Conservation (phyloP, 2,113 vertebrate genomes). For the Thomomys bottae region DNA sequence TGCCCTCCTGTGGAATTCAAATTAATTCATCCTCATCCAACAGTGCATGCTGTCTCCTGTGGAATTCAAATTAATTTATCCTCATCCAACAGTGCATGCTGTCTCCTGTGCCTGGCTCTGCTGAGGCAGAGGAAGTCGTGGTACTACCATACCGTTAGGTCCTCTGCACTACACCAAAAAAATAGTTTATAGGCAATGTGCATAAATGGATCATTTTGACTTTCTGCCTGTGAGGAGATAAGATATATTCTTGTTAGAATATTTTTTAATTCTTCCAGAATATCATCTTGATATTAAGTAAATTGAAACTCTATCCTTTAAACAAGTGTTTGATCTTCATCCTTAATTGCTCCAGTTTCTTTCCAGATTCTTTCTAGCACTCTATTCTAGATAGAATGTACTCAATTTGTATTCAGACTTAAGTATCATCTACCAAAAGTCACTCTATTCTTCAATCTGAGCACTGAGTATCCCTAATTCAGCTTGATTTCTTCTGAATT, state of each 20-base stretch:
- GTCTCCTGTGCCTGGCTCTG: not conserved
- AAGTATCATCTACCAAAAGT: not conserved
- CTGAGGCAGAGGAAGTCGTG: not conserved
- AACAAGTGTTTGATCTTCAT: not conserved
- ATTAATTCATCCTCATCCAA: not conserved
- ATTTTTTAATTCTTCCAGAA: not conserved
- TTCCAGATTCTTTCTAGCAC: not conserved
- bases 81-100: fast-evolving
- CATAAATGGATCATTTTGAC: not conserved
- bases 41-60: not conserved
- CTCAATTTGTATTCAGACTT: not conserved
- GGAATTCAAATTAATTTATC: not conserved
- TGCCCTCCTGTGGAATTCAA: not conserved
- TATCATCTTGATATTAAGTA: not conserved
- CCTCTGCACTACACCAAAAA: too few species aligned
- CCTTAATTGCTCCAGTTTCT: not conserved
- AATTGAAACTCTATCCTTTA: not conserved
- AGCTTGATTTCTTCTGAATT: not conserved
- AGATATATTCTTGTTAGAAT: not conserved
- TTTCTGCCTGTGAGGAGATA: not conserved
- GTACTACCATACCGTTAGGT: not conserved
- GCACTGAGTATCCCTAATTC: not conserved
- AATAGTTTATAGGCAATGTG: not conserved
- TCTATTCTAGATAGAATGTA: not conserved
- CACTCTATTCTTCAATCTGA: not conserved